Percentiles rank a stretch among this genome's conserved stretches.
Conservation (phyloP, 1,140 invertebrate species). For the Capitella teleta region DNA sequence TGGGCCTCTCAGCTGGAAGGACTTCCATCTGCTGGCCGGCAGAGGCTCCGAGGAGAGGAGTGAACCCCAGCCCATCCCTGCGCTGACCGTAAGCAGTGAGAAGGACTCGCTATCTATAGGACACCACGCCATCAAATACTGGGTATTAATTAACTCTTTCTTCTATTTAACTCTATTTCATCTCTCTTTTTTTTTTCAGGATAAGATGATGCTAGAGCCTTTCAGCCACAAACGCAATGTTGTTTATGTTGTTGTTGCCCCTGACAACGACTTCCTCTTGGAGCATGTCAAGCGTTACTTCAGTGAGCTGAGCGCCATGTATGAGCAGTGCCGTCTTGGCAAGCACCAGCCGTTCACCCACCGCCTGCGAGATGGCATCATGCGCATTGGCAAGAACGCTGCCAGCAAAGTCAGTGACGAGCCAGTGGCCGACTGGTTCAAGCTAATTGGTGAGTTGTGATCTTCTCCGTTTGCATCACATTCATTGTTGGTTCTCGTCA, state of each 20-base stretch:
- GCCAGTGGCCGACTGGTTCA: constrained; percentile 83
- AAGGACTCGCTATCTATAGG: constrained; percentile 88
- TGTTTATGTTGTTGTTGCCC: constrained; percentile 85
- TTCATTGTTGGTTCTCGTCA: constrained; percentile 10
- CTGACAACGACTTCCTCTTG: constrained; percentile 76
- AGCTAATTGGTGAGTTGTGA: constrained; percentile 42
- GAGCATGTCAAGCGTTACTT: constrained; percentile 74
- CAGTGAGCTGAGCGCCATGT: constrained; percentile 79
- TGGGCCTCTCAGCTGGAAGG: constrained; percentile 89
- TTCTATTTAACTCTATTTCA: constrained; percentile 12
- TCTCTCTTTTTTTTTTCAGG: too few species aligned
- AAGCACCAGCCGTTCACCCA: constrained; percentile 77
- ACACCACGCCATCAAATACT: constrained; percentile 82
- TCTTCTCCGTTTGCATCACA: neutral
- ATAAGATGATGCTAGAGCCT: constrained; percentile 83
- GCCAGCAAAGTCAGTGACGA: constrained; percentile 54
- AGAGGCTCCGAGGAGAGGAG: constrained; percentile 83
- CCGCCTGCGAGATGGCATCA: constrained; percentile 71
- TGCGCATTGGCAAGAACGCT: constrained; percentile 65
- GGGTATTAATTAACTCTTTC: too few species aligned
- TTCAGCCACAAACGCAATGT: constrained; percentile 85
- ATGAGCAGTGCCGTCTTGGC: constrained; percentile 83
- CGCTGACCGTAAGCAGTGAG: constrained; percentile 82
- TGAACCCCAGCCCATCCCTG: constrained; percentile 89
- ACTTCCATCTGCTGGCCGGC: constrained; percentile 88